Evolutionary conservation across 2,888 invertebrate species (phyloP).

Genomic region (Pelosia muscerda): DNA sequence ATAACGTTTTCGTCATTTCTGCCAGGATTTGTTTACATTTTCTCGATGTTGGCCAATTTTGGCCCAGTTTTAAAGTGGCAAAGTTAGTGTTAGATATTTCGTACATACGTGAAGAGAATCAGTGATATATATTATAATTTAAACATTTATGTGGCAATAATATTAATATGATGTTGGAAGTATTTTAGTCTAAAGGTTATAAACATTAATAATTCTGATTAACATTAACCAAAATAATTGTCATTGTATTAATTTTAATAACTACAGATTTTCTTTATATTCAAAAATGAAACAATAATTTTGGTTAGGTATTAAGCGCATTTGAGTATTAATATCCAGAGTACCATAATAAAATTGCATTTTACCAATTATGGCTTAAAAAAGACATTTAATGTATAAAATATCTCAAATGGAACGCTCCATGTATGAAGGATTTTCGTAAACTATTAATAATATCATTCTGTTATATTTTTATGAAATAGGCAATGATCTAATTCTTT

Average conservation of each 20-base stretch:
- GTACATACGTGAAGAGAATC: constrained; percentile 3
- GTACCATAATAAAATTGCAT: neutral
- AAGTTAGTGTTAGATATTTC: neutral
- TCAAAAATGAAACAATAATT: neutral
- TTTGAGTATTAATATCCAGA: neutral
- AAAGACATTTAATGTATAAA: neutral
- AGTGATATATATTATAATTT: neutral
- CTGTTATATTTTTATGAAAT: neutral
- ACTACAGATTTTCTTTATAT: neutral
- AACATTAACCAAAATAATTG: neutral
- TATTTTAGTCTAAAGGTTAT: neutral
- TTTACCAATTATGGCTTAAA: no score
- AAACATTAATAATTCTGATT: neutral
- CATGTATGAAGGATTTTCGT: neutral
- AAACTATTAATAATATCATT: neutral
- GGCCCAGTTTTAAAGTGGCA: neutral
- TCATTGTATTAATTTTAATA: constrained; percentile 1
- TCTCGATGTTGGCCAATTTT: neutral
- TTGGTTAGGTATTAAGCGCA: neutral
- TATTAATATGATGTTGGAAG: neutral
- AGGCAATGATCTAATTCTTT: neutral
- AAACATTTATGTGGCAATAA: constrained; percentile 1
- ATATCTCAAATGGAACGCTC: neutral
- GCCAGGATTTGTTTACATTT: no score
- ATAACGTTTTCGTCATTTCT: neutral